A percentile compares a stretch with the other conserved stretches of the same genome.
Evolutionary conservation across 64 coral and sea anemone species (phyloP).

Genomic region (Pocillopora verrucosa): DNA sequence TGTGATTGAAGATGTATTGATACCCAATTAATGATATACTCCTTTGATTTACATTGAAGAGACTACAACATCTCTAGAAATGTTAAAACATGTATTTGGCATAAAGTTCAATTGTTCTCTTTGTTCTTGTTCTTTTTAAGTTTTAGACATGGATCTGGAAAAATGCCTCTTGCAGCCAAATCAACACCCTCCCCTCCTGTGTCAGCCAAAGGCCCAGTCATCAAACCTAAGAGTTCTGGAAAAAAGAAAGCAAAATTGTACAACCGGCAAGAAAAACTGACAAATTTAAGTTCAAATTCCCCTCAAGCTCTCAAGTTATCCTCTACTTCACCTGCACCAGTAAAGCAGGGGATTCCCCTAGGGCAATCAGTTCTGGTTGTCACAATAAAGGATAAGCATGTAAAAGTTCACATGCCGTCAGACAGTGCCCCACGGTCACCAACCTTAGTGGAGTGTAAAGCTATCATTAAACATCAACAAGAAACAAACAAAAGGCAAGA

Average conservation of each 20-base stretch:
- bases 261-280: neutral
- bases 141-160: slow-evolving; percentile 30
- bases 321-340: neutral
- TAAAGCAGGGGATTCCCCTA: slow-evolving; percentile 15
- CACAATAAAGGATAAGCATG: slow-evolving; percentile 63
- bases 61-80: too few species aligned
- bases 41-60: too few species aligned
- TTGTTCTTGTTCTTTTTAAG: neutral
- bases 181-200: slow-evolving; percentile 34
- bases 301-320: neutral
- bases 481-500: slow-evolving; percentile 86
- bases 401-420: slow-evolving; percentile 78
- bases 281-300: slow-evolving; percentile 23
- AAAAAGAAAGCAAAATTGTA: slow-evolving; percentile 33
- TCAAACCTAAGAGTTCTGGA: slow-evolving; percentile 10
- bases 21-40: too few species aligned
- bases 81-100: too few species aligned
- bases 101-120: neutral
- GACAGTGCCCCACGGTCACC: slow-evolving; percentile 81
- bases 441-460: slow-evolving; percentile 87
- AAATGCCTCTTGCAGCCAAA: neutral
- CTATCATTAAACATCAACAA: slow-evolving; percentile 86
- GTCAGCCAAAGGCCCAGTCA: slow-evolving; percentile 31
- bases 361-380: slow-evolving; percentile 70
- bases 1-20: too few species aligned